Conservation (phyloP, 2,797 vertebrate genomes). For the Pseudomugil gertrudae region DNA sequence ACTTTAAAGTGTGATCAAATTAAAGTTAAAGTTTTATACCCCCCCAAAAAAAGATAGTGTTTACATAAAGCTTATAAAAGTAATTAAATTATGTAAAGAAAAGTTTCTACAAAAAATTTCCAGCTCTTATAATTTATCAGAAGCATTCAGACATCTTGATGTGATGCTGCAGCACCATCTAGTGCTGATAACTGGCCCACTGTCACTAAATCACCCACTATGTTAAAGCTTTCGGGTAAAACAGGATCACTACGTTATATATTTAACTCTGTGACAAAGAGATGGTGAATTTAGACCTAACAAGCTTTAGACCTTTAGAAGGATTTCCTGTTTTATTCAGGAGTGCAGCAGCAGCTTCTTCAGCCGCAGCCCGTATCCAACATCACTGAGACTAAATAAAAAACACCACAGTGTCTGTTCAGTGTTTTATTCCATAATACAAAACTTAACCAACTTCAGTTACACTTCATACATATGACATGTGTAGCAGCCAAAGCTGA, state of each 20-base stretch:
- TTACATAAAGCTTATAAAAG: background rate
- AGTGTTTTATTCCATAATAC: slow-evolving; percentile 75
- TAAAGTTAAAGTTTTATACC: too few species aligned
- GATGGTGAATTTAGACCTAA: background rate
- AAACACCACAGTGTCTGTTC: slow-evolving; percentile 7
- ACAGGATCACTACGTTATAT: background rate
- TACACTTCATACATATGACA: slow-evolving; percentile 65
- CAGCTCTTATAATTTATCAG: background rate
- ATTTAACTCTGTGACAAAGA: background rate
- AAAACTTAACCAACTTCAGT: slow-evolving; percentile 69
- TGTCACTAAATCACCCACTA: too few species aligned
- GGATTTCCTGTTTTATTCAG: background rate
- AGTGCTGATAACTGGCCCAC: slow-evolving; percentile 18
- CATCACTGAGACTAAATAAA: background rate
- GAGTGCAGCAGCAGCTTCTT: background rate
- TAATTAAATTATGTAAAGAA: background rate
- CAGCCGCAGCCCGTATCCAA: background rate
- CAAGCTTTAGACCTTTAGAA: too few species aligned
- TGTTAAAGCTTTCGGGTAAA: too few species aligned
- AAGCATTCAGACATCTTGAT: background rate
- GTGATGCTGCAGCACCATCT: slow-evolving; percentile 48
- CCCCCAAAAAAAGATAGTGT: background rate
- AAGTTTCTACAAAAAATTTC: background rate
- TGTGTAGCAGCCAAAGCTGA: slow-evolving; percentile 59
- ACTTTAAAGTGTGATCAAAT: too few species aligned